A percentile compares a stretch with the other conserved stretches of the same genome.
These are phyloP conservation scores for Bujurquina vittata DNA, from an alignment of 2,113 vertebrate genomes.

Conservation along the genomic window DNA sequence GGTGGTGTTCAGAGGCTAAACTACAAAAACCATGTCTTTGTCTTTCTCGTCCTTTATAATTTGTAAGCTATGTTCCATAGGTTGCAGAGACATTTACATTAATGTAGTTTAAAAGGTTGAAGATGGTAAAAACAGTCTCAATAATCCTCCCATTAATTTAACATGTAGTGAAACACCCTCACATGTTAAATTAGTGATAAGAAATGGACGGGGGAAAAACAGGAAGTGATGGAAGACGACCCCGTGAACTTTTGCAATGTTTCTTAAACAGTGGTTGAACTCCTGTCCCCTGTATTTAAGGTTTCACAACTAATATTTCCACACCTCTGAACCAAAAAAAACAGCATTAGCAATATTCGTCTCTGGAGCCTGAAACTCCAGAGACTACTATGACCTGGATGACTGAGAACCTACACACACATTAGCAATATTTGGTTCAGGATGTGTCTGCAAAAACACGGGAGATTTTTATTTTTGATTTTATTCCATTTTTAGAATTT, in stretches of 20 bases:
- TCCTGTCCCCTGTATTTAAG: background rate
- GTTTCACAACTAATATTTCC: background rate
- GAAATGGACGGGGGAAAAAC: background rate
- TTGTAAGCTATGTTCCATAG: conserved; percentile 62
- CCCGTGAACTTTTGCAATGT: background rate
- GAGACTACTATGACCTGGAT: too few relatives aligned
- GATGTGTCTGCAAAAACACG: background rate
- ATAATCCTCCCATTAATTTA: background rate
- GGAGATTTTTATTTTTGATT: background rate
- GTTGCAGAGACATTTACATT: conserved; percentile 20
- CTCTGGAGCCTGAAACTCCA: too few relatives aligned
- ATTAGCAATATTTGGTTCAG: background rate
- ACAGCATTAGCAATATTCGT: background rate
- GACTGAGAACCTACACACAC: too few relatives aligned
- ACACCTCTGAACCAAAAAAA: background rate
- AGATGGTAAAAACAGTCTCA: background rate
- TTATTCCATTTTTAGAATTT: background rate
- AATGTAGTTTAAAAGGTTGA: background rate
- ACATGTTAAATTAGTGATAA: background rate
- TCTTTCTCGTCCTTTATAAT: conserved; percentile 52
- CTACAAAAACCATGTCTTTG: background rate
- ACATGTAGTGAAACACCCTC: background rate
- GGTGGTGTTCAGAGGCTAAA: background rate
- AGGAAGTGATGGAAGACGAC: background rate
- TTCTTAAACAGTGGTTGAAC: background rate